Evolutionary conservation across 2,797 vertebrate genomes (phyloP), one percentile per base, ranked within the genome.

Genomic region (Myotis planiceps): DNA sequence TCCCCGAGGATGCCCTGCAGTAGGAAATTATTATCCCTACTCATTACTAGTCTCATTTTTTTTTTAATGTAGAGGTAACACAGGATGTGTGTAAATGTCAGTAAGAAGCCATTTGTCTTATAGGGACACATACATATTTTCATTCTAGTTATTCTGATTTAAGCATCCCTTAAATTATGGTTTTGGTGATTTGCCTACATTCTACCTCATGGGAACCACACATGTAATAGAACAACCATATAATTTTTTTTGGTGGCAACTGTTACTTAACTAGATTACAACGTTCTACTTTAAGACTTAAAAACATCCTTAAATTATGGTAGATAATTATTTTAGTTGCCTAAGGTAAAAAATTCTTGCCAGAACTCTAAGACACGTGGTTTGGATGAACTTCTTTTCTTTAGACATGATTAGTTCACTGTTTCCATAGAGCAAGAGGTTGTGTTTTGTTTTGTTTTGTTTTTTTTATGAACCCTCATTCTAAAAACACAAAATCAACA

Each of bases 231-330:
- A 95, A 81, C 34, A 65, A 34, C 16, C 72, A 29, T 90, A 71
- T 86, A 93, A 97, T 94, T 86, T 69, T 63, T 81, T 58, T 75
- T n/a, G n/a, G 16, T 25, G 25, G 29, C 18, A 79, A 78, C 39
- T 85, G 37, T 78, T 92, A 76, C 78, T 94, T 84, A 86, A 85
- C 85, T 94, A 89, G 92, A 89, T 96, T 80, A 37, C 0, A 83
- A 81, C 74, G 92, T 2, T 45, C 93, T 96, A 92, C 84, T 95
- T 92, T 88, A 49, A 96, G 29, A 90, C 90, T 95, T 95, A 96
- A 93, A 92, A 82, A 49, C 65, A 94, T 91, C 63, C 91, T 93
- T 96, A 86, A 85, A 97, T 97, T 96, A 97, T 96, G 5, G 69
- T 75, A 80, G 47, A 90, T 89, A 18, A 85, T 97, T 94, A 96